phyloP scores from a whole-genome alignment of 2,797 vertebrate genomes.

The Trachops cirrhosus region DNA sequence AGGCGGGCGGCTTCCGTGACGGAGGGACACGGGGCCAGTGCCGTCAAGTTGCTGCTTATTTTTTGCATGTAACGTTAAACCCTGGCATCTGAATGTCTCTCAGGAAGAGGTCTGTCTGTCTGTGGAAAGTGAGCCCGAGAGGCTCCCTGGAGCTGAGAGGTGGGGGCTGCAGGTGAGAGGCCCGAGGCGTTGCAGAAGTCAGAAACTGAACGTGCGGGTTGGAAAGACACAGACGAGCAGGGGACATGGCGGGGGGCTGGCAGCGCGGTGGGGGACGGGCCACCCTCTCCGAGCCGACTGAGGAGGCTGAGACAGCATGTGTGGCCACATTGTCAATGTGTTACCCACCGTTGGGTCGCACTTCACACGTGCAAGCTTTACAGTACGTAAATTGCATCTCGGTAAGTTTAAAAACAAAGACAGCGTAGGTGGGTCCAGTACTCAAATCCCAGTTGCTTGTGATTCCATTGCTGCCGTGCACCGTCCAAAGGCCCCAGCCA shows the following conservation, averaged over 20 bases:
- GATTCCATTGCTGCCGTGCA: fast-evolving
- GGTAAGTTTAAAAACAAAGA: neutral
- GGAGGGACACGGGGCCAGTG: neutral
- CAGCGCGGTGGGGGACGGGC: no score
- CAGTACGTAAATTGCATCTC: neutral
- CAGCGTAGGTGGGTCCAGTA: neutral
- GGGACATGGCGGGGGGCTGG: no score
- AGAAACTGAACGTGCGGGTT: neutral
- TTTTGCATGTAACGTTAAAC: neutral
- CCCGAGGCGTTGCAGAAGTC: neutral
- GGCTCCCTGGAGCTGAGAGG: neutral
- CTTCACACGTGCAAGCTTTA: neutral
- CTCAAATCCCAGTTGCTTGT: neutral
- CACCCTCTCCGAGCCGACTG: neutral
- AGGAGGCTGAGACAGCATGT: neutral
- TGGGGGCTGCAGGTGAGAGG: neutral
- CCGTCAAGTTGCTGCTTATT: neutral
- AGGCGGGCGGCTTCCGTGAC: fast-evolving
- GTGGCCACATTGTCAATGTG: no score
- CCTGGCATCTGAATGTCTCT: neutral
- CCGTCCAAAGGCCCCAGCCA: neutral
- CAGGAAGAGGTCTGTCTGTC: neutral
- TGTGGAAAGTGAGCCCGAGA: neutral
- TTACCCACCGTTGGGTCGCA: neutral
- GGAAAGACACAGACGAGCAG: neutral